Evolutionary conservation across 2,797 vertebrate species (phyloP).

Genomic region (Enteromius unitaeniatus): DNA sequence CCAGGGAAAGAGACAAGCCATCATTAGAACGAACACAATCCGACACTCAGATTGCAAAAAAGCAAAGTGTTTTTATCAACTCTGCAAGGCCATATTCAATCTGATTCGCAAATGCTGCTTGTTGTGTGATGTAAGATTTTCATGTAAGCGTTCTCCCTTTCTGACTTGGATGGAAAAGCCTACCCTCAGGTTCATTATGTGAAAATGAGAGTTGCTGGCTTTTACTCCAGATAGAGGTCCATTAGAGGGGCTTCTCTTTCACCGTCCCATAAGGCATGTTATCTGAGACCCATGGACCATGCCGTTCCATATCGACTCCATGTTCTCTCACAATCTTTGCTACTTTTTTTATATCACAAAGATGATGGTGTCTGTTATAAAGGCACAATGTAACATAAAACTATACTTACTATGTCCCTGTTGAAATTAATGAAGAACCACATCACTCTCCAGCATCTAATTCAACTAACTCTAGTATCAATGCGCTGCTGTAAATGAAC

Average conservation of each 20-base stretch:
- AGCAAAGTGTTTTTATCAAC: constrained; percentile 27
- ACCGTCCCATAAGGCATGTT: constrained; percentile 37
- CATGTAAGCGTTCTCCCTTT: constrained; percentile 10
- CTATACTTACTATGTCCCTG: not conserved
- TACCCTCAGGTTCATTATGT: constrained; percentile 20
- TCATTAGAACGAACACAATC: constrained; percentile 10
- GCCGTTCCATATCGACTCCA: constrained; percentile 44
- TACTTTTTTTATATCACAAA: not conserved
- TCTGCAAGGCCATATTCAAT: not conserved
- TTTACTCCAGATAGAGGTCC: constrained; percentile 39
- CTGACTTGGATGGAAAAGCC: constrained; percentile 10
- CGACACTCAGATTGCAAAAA: not conserved
- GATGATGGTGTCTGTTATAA: not conserved
- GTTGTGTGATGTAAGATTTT: constrained; percentile 22
- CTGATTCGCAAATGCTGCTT: constrained; percentile 20
- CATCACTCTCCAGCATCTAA: constrained; percentile 12
- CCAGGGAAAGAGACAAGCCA: not conserved
- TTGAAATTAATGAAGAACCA: constrained; percentile 8
- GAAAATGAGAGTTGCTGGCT: constrained; percentile 32
- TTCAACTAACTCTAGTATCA: constrained; percentile 19
- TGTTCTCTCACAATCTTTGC: not conserved
- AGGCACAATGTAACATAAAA: not conserved
- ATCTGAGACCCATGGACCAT: constrained; percentile 58
- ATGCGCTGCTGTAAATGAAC: constrained; percentile 10
- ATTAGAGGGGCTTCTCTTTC: constrained; percentile 43